Base-by-base conservation (phyloP, 2,888 invertebrate species). In the Xanthorhoe spadicearia region DNA sequence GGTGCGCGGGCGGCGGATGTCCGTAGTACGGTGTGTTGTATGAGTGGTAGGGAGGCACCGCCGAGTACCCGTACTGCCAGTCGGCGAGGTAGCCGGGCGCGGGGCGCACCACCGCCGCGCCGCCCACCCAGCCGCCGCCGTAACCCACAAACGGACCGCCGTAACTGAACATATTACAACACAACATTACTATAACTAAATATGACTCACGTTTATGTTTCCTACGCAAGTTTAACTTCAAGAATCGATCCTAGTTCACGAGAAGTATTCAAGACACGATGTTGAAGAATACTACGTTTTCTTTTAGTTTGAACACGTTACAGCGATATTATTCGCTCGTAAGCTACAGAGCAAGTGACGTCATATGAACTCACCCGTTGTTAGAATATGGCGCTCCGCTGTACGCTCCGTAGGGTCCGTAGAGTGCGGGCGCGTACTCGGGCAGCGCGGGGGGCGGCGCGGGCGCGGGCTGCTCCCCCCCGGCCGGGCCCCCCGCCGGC, bases 11-110 rank as follows among this genome's bases (percentile, higher is more conserved):
- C 78, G 90, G 90, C 78, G 92, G 92, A 62, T 83, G 86, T 72
- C 88, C 85, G 87, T 92, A 92, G 89, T 90, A 90, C 68, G 90
- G 88, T 80, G 70, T 60, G 64, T 64, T 68, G 68, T 68, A 72
- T 23, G 88, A 83, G 84, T 61, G 52, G 67, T 91, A 90, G 72
- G 87, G 82, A 65, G 83, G 78, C 77, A 84, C 86, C 64, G 79
- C 79, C 43, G 83, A 85, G 87, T 93, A 92, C 28, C 86, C 61
- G 86, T 93, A 92, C 88, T 93, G 93, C 88, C 92, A 91, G 77
- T 92, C 92, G 38, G 90, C 84, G 80, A 93, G 88, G 89, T 93
- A 93, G 76, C 87, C 92, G 48, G 92, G 91, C 84, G 92, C 89
- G 64, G 91, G 92, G 76, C 92, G 90, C 91, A 92, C 89, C 77